Base-by-base conservation (phyloP, 2,797 vertebrate genomes). In the Poeciliopsis paucimaculata region DNA sequence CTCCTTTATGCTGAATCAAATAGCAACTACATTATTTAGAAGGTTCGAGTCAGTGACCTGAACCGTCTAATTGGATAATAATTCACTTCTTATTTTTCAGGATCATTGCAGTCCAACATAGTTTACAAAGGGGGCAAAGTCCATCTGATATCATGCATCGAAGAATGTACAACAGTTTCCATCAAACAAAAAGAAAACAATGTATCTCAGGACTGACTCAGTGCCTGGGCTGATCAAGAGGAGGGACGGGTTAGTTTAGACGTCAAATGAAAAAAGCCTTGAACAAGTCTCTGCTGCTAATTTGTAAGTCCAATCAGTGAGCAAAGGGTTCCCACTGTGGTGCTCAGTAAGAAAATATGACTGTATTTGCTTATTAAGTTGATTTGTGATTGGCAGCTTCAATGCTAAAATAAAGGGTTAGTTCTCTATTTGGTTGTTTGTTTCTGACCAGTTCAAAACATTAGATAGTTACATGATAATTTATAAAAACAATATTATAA, bases 201-300 rank as follows among this genome's bases (percentile, higher is more conserved):
- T 75, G 86, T 76, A 77, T 81, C 83, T 75, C 75, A 7, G 34
- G 49, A 70, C 62, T 9, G 31, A 6, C 34, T 62, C 34, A 51
- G 18, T 20, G 5, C 16, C 16, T 49, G 7, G 57, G 15, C 31
- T 62, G 28, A 15, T 62, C 57, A 31, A 31, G 28, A 62, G 13
- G 28, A 12, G 28, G 5, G 13, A 15, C 15, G 55, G 2, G 28
- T 28, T 28, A 15, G 57, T 60, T 31, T 16, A 60, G 5, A 60
- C 57, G 31, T 31, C 57, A 18, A 62, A 62, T 62, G 13, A 31
- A 16, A 60, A 31, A 60, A 60, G 28, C 12, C 28, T 60, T 34
- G 15, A 62, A 34, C 0, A 18, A 2, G 28, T 62, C 31, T 62
- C 28, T 34, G n/a, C 15, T 31, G n/a, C 15, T 34, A 3, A 34